Base-by-base conservation (phyloP, 2,797 vertebrate species). In the Sebastes glaucus region DNA sequence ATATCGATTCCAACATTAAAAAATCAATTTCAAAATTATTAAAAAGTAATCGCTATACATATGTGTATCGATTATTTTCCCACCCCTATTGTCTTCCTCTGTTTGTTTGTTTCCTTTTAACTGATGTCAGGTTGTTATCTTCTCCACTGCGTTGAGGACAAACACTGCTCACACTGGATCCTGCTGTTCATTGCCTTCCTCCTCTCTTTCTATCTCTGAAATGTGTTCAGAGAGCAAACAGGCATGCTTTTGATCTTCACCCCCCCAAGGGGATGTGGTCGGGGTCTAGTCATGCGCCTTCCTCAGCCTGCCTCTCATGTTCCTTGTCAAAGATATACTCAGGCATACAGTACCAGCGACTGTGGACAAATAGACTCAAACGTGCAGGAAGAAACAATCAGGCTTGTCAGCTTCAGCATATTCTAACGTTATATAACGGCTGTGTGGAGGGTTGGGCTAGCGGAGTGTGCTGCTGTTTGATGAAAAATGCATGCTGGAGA, bases 401-500 rank as follows among this genome's bases (percentile, higher is more conserved):
- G 35, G 57, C 68, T 33, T 74, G 75, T 80, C 75, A 67, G 56
- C 69, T 33, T 67, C 56, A 73, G 76, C 38, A 35, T 46, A 72
- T 78, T 82, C 35, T 68, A 23, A 67, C n/a, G 57, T 82, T 74
- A 80, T 75, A 59, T 81, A 86, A 69, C n/a, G 9, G 11, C 75
- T 84, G 61, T 68, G 65, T 38, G 55, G 55, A 60, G 61, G 59
- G 61, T 22, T 52, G 11, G 52, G 16, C 49, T 74, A 49, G 46
- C 46, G 22, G 28, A 65, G 49, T 68, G 68, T 69, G 4, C 11
- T 49, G 68, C 73, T 62, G 68, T 87, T 84, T 87, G 79, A 82
- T 87, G 46, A 83, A 83, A 87, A 69, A 82, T 84, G 59, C 74
- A 81, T 70, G 30, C 62, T 67, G 63, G 68, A 74, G 71, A 80